Evolutionary conservation across 2,113 vertebrate species (phyloP), one percentile per base, ranked within the genome.

Genomic region (Pollachius pollachius): DNA sequence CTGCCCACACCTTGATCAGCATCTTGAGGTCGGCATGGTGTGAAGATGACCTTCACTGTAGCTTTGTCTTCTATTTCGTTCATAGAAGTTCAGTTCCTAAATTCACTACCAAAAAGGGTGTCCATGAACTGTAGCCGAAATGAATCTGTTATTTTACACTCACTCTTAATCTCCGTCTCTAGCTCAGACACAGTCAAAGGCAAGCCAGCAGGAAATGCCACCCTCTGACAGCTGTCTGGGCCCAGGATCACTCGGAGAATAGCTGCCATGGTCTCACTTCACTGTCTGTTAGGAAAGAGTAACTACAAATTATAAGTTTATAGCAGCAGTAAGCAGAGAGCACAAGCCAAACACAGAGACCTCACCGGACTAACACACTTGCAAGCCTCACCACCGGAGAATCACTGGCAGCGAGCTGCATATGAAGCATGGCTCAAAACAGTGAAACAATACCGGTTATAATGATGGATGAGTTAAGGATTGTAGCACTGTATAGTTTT

Each of bases 121-220:
- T 79, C 77, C 72, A 71, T 79, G 27, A 71, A 79, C 34, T 79
- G 77, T 41, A 75, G 65, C 68, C 70, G 65, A 37, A 72, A 75
- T 66, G 15, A 65, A 30, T 19, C 41, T 21, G 27, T 52, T 19
- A 79, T 65, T 48, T 34, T 27, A 56, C 65, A 72, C 37, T 71
- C 69, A 58, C 62, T 72, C 60, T 61, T 18, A 62, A 79, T 62
- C 61, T 79, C 69, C 15, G 6, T 64, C n/a, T 56, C 25, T 52
- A 75, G 57, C 23, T 79, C 62, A 62, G 1, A 23, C 59, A 79
- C 62, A 18, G 72, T 71, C 68, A 13, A 4, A 23, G 61, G 75
- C 34, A 74, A 17, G 13, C 71, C 68, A 74, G 67, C 23, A 25
- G 62, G 68, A 64, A 78, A 69, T 41, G 64, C 68, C 30, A 79